Evolutionary conservation across 2,113 vertebrate genomes (phyloP), one percentile per base, ranked within the genome.

Genomic region (Sapayoa aenigma): DNA sequence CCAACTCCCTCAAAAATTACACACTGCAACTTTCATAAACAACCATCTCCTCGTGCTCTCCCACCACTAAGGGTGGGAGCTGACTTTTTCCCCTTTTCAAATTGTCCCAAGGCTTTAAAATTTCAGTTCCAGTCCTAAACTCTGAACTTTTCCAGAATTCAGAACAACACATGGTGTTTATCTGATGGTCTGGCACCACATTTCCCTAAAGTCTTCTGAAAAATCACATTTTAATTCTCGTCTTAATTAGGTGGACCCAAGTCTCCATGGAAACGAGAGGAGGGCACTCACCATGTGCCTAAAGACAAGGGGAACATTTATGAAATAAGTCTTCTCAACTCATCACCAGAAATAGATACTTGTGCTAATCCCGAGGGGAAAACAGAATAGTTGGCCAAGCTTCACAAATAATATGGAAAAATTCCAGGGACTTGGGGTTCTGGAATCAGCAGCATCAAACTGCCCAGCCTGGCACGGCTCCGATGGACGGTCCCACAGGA

Each of bases 401-500:
- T 89, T 95, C 93, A 94, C 47, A 93, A 92, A 94, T 92, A 93
- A 89, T 44, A 90, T 78, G 85, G 93, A 95, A 90, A 68, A 93
- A 73, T 50, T 88, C 96, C 93, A 96, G 71, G 92, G 89, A 93
- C 90, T 90, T 56, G 62, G 85, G 84, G 73, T 80, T 95, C 81
- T 92, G 84, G 82, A 71, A 87, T 67, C 14, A 50, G 86, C 59
- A 90, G 69, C 46, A 89, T 14, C 56, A 11, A 84, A 52, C 35
- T 66, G 55, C 78, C 49, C 82, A 83, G 50, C 9, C 63, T 90
- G 93, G 84, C 87, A 77, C 39, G 1, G 0, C 47, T 74, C 91
- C 11, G 0, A 14, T 39, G 53, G 74, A 83, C 81, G 33, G 24
- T n/a, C 73, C 66, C 46, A 12, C 6, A 14, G 18, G n/a, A 91